Conservation (phyloP, 2,113 vertebrate species). For the Delphinapterus leucas region DNA sequence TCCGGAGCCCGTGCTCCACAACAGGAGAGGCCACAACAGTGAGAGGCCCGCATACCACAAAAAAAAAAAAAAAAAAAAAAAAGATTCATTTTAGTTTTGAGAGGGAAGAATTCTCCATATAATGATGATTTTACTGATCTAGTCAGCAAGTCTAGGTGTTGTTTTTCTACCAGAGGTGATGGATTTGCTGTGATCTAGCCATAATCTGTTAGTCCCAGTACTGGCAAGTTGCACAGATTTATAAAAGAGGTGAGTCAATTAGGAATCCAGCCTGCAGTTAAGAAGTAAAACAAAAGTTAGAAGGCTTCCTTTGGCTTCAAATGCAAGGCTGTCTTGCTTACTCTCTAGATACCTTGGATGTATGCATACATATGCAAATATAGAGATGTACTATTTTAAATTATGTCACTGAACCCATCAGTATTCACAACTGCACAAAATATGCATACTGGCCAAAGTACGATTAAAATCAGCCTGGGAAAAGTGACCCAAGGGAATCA, state of each 20-base stretch:
- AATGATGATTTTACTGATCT: not conserved
- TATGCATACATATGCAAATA: not conserved
- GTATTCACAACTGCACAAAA: not conserved
- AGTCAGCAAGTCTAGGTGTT: not conserved
- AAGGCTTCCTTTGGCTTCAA: not conserved
- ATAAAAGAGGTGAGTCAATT: conserved; percentile 40
- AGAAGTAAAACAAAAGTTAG: not conserved
- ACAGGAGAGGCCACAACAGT: too few relatives aligned
- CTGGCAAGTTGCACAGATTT: not conserved
- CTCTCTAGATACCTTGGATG: not conserved
- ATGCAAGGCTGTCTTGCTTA: not conserved
- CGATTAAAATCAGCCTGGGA: not conserved
- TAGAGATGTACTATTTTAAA: not conserved
- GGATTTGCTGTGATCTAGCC: not conserved
- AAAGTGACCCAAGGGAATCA: not conserved
- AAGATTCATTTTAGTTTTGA: conserved; percentile 28
- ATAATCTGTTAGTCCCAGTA: not conserved
- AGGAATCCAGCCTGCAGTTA: not conserved
- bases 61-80: too few relatives aligned
- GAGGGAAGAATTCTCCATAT: not conserved
- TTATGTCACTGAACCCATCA: not conserved
- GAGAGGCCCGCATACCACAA: too few relatives aligned
- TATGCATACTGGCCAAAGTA: not conserved
- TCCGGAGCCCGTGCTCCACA: too few relatives aligned
- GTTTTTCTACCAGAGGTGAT: conserved; percentile 22